Evolutionary conservation across 64 coral and sea anemone genomes (phyloP).

Genomic region (Acropora tenuis): DNA sequence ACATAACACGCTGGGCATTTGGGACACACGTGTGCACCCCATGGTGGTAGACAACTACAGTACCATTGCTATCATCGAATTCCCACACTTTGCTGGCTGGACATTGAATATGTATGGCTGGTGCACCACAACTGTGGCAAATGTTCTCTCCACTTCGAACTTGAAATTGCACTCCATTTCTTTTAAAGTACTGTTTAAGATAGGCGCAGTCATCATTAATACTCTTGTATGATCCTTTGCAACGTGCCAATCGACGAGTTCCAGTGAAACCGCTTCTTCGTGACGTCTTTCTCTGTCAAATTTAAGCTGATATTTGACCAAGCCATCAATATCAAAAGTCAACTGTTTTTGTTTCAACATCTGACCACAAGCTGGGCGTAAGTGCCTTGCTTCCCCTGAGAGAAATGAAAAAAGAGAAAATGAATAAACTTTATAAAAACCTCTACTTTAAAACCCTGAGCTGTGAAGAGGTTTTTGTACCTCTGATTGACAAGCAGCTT

Average conservation of each 20-base stretch:
- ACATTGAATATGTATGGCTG: conserved; percentile 32
- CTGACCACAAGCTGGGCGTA: conserved; percentile 37
- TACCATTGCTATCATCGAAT: conserved; percentile 44
- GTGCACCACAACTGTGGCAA: conserved; percentile 12
- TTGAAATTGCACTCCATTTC: conserved; percentile 44
- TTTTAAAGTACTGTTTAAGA: conserved; percentile 41
- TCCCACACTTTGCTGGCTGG: conserved; percentile 73
- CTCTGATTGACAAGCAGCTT: conserved; percentile 19
- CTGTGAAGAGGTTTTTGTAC: conserved; percentile 27
- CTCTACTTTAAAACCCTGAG: conserved; percentile 17
- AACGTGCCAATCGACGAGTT: conserved; percentile 46
- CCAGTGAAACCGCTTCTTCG: background rate
- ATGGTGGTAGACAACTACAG: conserved; percentile 50
- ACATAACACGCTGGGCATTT: background rate
- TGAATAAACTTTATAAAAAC: conserved; percentile 25
- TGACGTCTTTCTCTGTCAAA: background rate
- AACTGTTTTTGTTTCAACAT: conserved; percentile 47
- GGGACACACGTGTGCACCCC: conserved; percentile 53
- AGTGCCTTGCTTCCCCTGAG: conserved; percentile 5
- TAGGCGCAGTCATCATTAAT: background rate
- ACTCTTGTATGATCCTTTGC: background rate
- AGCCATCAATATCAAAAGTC: conserved; percentile 53
- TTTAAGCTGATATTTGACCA: background rate
- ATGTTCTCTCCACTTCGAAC: conserved; percentile 7
- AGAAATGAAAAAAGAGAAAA: conserved; percentile 10